Conservation (phyloP, 2,113 vertebrate genomes). For the Spilogale gracilis region DNA sequence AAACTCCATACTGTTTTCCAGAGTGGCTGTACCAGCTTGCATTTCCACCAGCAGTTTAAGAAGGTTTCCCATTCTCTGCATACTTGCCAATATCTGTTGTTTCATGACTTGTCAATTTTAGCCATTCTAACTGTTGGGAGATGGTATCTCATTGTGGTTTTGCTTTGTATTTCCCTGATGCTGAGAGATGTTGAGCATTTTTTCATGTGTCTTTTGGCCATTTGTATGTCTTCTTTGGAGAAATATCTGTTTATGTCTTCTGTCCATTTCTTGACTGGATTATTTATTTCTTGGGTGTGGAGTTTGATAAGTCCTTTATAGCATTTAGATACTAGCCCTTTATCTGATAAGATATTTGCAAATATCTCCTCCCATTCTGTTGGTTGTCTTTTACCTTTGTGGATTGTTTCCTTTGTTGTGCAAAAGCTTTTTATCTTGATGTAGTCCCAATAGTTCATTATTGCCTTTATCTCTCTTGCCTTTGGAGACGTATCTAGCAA, state of each 20-base stretch:
- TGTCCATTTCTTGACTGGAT: neutral
- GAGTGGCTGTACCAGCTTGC: neutral
- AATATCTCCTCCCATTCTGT: neutral
- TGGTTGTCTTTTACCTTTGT: neutral
- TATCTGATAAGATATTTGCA: neutral
- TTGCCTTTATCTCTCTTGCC: neutral
- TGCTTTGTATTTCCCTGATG: neutral
- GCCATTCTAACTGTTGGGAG: neutral
- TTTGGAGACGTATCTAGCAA: neutral
- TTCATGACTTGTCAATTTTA: neutral
- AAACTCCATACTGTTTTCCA: neutral
- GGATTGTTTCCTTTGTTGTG: neutral
- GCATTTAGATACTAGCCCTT: neutral
- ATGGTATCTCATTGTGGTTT: neutral
- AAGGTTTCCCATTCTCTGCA: neutral
- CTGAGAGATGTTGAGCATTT: neutral
- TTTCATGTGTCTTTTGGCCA: neutral
- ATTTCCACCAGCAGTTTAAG: neutral
- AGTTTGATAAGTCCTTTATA: neutral
- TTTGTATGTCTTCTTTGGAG: neutral
- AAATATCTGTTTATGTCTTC: neutral
- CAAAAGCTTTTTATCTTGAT: neutral
- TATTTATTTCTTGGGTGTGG: neutral
- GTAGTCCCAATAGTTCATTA: neutral
- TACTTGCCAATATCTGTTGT: neutral